Evolutionary conservation across 1,140 invertebrate genomes (phyloP).

Genomic region (Psilanteris sp.): DNA sequence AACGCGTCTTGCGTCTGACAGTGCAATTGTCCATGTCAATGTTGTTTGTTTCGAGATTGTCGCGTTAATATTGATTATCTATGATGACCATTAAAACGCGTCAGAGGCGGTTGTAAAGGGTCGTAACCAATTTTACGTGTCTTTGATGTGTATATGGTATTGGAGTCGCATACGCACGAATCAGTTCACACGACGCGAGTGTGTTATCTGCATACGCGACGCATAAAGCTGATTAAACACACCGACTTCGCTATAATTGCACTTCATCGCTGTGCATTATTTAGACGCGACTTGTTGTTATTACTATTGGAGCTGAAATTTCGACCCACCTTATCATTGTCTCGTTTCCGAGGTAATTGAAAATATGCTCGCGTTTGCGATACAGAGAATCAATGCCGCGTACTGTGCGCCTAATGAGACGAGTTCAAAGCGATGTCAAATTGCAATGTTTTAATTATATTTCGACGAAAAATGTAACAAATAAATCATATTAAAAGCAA

Average conservation of each 20-base stretch:
- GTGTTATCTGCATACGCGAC: constrained; percentile 52
- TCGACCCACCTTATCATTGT: constrained; percentile 12
- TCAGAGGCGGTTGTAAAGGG: background rate
- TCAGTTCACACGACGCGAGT: too few relatives aligned
- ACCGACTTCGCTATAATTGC: constrained; percentile 17
- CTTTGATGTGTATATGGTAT: constrained; percentile 41
- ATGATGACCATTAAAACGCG: constrained; percentile 31
- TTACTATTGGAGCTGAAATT: constrained; percentile 14
- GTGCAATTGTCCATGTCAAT: constrained; percentile 2
- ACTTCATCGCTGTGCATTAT: constrained; percentile 24
- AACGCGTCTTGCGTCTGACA: too few relatives aligned
- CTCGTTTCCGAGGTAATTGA: constrained; percentile 4
- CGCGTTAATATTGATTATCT: constrained; percentile 38
- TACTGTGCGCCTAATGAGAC: too few relatives aligned
- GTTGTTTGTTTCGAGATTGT: constrained; percentile 32
- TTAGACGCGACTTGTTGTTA: constrained; percentile 30
- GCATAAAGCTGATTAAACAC: constrained; percentile 48
- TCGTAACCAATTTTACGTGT: constrained; percentile 35
- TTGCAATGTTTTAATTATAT: too few relatives aligned
- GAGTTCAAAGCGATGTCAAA: too few relatives aligned
- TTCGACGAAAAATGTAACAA: too few relatives aligned
- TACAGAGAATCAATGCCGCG: background rate
- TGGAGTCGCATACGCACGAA: too few relatives aligned
- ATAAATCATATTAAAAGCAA: too few relatives aligned
- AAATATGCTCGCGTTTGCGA: constrained; percentile 6